Conservation (phyloP, 2,113 vertebrate genomes). For the Onychostruthus taczanowskii region DNA sequence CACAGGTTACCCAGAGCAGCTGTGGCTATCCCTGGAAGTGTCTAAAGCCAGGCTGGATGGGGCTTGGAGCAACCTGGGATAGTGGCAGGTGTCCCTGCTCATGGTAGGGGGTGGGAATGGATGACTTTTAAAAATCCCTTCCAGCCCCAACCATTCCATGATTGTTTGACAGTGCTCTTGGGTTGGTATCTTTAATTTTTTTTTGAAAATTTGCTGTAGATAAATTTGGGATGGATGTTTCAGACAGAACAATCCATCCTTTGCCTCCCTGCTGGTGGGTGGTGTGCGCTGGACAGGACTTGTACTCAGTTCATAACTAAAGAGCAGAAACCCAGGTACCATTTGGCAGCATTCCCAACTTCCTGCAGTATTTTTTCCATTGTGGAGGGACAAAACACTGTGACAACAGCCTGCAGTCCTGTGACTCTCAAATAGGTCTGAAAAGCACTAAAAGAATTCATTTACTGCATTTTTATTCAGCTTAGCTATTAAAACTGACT, state of each 20-base stretch:
- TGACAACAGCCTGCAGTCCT: not conserved
- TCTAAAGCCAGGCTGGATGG: not conserved
- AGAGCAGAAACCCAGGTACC: not conserved
- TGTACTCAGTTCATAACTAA: not conserved
- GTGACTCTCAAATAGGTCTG: not conserved
- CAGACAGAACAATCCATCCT: not conserved
- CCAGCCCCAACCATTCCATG: not conserved
- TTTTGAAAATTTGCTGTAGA: not conserved
- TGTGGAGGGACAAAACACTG: not conserved
- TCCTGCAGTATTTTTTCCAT: not conserved
- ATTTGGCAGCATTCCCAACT: not conserved
- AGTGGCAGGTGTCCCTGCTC: not conserved
- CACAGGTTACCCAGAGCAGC: not conserved
- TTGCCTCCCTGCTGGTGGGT: not conserved
- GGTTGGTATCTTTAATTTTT: not conserved
- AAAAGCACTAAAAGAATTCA: not conserved
- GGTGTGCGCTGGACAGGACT: fast-evolving
- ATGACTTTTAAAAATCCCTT: not conserved
- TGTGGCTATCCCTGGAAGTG: not conserved
- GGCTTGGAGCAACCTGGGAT: not conserved
- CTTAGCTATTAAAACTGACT: not conserved
- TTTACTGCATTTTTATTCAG: not conserved
- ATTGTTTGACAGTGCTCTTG: not conserved
- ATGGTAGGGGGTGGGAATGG: not conserved
- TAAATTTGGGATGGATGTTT: not conserved